A percentile compares a stretch with the other conserved stretches of the same genome.
phyloP scores from a whole-genome alignment of 2,888 invertebrate species.

The Troilus luridus region DNA sequence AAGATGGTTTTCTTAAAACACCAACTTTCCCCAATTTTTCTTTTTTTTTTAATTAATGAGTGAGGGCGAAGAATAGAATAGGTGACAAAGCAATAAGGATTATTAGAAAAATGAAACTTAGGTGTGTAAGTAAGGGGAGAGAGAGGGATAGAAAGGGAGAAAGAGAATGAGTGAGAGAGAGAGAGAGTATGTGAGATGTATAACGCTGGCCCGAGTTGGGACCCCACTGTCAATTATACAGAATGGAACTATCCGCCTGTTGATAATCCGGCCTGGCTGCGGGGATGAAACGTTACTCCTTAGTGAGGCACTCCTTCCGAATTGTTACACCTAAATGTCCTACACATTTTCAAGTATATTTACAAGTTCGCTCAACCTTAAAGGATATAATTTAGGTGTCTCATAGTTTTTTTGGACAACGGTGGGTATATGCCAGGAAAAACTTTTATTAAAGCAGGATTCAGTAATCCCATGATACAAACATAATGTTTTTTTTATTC shows the following conservation, averaged over 20 bases:
- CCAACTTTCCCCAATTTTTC: too few species aligned
- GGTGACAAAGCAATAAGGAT: slow-evolving; percentile 35
- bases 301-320: background rate
- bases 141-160: too few species aligned
- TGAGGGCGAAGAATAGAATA: background rate
- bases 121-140: background rate
- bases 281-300: background rate
- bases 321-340: background rate
- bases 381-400: background rate
- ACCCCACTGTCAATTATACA: slow-evolving; percentile 42
- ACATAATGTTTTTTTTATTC: too few species aligned
- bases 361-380: background rate
- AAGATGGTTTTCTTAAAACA: too few species aligned
- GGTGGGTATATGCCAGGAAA: too few species aligned
- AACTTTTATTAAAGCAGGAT: too few species aligned
- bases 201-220: slow-evolving; percentile 9
- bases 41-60: background rate
- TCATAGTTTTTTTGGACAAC: too few species aligned
- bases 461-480: too few species aligned
- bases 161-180: too few species aligned
- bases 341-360: background rate
- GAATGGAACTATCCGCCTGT: slow-evolving; percentile 10
- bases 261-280: background rate
- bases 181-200: too few species aligned
- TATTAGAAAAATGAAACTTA: slow-evolving; percentile 13